These are phyloP conservation scores for Trichonephila inaurata DNA, from an alignment of 1,140 invertebrate species.

Conservation along the genomic window DNA sequence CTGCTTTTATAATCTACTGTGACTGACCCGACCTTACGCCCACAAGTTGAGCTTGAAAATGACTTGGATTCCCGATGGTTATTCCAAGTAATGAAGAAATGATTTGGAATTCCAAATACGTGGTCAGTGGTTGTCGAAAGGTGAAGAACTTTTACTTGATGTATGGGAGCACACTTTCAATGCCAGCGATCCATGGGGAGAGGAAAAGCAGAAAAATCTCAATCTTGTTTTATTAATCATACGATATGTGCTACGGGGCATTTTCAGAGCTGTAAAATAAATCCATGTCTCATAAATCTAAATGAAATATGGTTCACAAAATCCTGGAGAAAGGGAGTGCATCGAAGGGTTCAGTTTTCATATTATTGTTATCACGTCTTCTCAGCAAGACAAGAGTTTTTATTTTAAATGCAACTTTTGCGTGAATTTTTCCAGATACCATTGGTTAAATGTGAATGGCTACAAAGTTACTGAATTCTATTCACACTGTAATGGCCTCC, in stretches of 20 bases:
- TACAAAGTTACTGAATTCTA: no score
- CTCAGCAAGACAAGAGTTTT: background rate
- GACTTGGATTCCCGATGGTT: conserved; percentile 57
- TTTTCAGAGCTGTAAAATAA: background rate
- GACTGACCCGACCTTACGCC: conserved; percentile 58
- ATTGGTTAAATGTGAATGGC: no score
- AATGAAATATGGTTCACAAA: conserved; percentile 29
- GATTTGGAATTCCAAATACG: conserved; percentile 68
- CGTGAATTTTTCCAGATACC: no score
- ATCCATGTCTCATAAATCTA: conserved; percentile 40
- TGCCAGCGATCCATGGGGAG: conserved; percentile 13
- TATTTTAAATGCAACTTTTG: no score
- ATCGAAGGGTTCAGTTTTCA: background rate
- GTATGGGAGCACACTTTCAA: conserved; percentile 42
- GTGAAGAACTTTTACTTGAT: conserved; percentile 42
- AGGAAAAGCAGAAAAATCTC: conserved; percentile 11
- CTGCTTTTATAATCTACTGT: conserved; percentile 46
- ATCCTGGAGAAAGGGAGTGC: background rate
- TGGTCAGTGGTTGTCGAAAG: conserved; percentile 49
- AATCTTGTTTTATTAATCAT: conserved; percentile 45
- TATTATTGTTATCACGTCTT: background rate
- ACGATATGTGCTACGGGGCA: conserved; percentile 10
- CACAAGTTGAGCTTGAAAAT: conserved; percentile 72
- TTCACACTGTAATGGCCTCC: no score
- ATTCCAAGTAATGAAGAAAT: conserved; percentile 43